Base-by-base conservation (phyloP, 2,888 invertebrate species). In the Polyploca ridens region DNA sequence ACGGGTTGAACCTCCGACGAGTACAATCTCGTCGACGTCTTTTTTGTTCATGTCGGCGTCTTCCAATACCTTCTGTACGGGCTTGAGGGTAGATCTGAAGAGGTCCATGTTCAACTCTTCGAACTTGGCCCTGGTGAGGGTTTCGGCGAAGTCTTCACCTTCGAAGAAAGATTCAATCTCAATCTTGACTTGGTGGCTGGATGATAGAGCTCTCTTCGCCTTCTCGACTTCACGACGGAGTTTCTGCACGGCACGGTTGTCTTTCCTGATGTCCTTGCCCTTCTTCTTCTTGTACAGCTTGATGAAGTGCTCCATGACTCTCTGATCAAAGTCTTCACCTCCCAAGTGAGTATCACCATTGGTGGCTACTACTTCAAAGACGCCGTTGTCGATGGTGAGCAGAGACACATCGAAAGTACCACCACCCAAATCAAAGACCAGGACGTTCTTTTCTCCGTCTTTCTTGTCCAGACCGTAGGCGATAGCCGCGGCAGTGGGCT, bases 1-100 rank as follows among this genome's bases (percentile, higher is more conserved):
- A 95, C 99, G 97, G 14, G 99, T 99, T 10, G 99, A 99, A 72
- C 99, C 99, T 83, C 99, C 99, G 63, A 99, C 99, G 63, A 99
- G 95, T 4, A 99, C 99, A 82, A 99, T 99, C 93, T 99, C 99
- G 89, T 99, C 98, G 54, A 99, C 98, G 82, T 99, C 99, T 82
- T 98, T 98, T 90, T 99, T 99, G 95, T 98, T 98, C 97, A 99
- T 97, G 88, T 99, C 99, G n/a, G 99, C 98, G 92, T 99, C 99
- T 89, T 99, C 99, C 83, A 99, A 93, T 13, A 99, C 97, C 90
- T 98, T 98, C 89, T 98, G 97, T 8, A 99, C 99, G 5, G 99
- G 99, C 90, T 98, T 98, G 94, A 99, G 95, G 35, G 99, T 99
- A 8, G 98, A 98, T 79, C 98, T 96, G 96, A 97, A 97, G 59